Base-by-base conservation (phyloP, 1,140 invertebrate genomes). In the Hermatobates lingyangjiaoensis region DNA sequence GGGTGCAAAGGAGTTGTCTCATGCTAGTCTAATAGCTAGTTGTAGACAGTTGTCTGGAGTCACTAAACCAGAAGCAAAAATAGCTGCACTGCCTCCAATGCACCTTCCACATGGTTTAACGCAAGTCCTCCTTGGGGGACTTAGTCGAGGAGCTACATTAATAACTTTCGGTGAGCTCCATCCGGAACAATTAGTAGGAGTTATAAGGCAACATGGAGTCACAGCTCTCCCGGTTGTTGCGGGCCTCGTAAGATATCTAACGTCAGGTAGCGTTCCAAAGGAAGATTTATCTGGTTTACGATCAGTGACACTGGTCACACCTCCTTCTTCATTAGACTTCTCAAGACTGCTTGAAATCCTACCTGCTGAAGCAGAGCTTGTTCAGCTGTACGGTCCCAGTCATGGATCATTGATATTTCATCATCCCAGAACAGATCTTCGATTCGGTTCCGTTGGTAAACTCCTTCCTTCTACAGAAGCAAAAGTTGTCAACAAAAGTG, bases 401-500 rank as follows among this genome's bases (percentile, higher is more conserved):
- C 23, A 46, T 25, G 23, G 45, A 4, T 46, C 45, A 7, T 14
- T 20, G 3, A 25, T 46, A 46, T 46, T 46, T 18, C 45, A 46
- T 25, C 45, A 46, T 15, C 45, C 45, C 26, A 24, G 10, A 18
- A 14, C 23, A 18, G 26, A 7, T 27, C 23, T 25, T 24, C 23
- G 26, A 60, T 65, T 74, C 34, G 78, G 75, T 15, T 79, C 79
- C 4, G 75, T 75, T 38, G 83, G 81, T 1, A 68, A 74, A 52
- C 59, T 74, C 18, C 56, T 81, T 27, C 76, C 79, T 1, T 74
- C 74, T 45, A 83, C 81, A 0, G 63, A 74, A 54, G 76, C 72
- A 5, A 76, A 77, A 61, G 64, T 84, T 30, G 57, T 76, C 0
- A 72, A 72, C 52, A 61, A 74, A 3, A 52, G 24, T 7, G 26